These are phyloP conservation scores for Prorops nasuta DNA, from an alignment of 1,140 invertebrate genomes.

Conservation along the genomic window DNA sequence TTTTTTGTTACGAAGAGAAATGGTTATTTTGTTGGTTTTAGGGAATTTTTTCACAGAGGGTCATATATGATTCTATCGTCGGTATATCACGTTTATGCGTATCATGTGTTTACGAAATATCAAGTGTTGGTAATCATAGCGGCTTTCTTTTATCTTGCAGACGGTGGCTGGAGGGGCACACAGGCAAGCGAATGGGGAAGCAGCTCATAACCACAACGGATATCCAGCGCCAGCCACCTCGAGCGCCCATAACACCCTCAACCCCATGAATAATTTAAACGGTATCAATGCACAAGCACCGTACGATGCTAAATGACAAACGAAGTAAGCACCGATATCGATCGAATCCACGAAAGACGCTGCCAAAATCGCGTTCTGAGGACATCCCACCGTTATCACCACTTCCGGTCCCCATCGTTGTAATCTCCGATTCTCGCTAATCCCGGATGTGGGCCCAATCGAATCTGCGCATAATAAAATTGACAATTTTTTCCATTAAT, in stretches of 20 bases:
- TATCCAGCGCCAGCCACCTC: conserved; percentile 48
- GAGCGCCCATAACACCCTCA: conserved; percentile 44
- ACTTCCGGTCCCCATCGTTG: no score
- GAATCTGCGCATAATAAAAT: no score
- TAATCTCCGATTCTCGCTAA: conserved; percentile 27
- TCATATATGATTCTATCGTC: no score
- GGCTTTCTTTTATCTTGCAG: conserved; percentile 36
- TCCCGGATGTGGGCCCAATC: no score
- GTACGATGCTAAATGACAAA: conserved; percentile 55
- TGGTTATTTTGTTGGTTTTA: no score
- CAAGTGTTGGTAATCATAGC: no score
- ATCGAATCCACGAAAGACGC: conserved; percentile 12
- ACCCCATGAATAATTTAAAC: conserved; percentile 54
- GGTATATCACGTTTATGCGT: no score
- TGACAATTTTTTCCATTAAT: no score
- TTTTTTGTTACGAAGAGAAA: no score
- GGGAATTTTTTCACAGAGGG: no score
- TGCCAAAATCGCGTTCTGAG: conserved; percentile 12
- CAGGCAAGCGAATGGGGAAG: conserved; percentile 48
- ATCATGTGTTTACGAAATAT: no score
- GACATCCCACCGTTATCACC: no score
- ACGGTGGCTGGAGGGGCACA: conserved; percentile 33
- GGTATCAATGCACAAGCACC: conserved; percentile 49
- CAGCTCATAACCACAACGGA: conserved; percentile 51
- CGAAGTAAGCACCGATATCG: conserved; percentile 42